phyloP scores from a whole-genome alignment of 2,113 vertebrate genomes.

The Mesoclemmys tuberculata region DNA sequence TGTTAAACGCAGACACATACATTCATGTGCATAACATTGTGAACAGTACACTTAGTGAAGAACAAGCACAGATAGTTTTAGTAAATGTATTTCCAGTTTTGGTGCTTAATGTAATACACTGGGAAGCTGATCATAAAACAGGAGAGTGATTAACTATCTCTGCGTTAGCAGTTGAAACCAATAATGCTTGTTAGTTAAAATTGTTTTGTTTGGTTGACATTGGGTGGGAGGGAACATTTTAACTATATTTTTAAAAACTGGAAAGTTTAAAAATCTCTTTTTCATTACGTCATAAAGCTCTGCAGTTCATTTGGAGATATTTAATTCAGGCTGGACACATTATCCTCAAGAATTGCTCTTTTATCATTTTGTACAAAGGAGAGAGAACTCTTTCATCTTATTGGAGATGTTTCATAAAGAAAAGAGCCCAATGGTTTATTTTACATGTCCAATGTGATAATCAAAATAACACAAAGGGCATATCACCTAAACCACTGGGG shows the following conservation, averaged over 20 bases:
- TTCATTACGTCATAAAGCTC: constrained; percentile 23
- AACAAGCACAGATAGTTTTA: constrained; percentile 70
- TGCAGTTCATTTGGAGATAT: constrained; percentile 25
- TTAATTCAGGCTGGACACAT: constrained; percentile 26
- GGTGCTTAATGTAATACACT: constrained; percentile 69
- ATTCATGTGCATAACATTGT: constrained; percentile 72
- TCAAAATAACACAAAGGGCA: constrained; percentile 57
- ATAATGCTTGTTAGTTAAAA: constrained; percentile 56
- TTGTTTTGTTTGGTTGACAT: constrained; percentile 49
- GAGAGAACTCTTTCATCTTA: constrained; percentile 24
- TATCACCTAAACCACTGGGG: constrained; percentile 49
- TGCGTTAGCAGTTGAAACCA: constrained; percentile 58
- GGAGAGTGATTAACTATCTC: constrained; percentile 53
- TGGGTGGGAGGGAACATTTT: constrained; percentile 26
- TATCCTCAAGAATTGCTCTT: constrained; percentile 27
- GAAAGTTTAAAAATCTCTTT: constrained; percentile 45
- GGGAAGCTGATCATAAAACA: constrained; percentile 65
- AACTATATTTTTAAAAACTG: constrained; percentile 47
- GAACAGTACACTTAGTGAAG: constrained; percentile 67
- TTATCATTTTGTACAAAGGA: constrained; percentile 4
- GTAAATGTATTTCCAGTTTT: constrained; percentile 70
- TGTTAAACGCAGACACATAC: constrained; percentile 74
- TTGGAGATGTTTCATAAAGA: constrained; percentile 36
- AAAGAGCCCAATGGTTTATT: constrained; percentile 53
- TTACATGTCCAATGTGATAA: constrained; percentile 39